Evolutionary conservation across 2,888 invertebrate species (phyloP).

Genomic region (Limnephilus marmoratus): DNA sequence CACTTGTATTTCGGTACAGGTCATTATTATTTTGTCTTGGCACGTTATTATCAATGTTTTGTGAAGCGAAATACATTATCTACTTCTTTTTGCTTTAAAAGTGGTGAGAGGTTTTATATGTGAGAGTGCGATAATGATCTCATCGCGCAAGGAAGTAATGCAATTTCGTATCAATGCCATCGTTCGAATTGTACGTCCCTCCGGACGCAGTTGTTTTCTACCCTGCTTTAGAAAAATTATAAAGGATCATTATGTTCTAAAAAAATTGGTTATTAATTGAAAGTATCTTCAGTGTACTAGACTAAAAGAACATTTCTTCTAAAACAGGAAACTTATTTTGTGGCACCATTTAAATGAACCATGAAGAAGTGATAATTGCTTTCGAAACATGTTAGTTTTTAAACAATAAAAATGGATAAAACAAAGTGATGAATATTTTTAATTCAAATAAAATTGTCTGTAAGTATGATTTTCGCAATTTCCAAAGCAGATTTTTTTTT

Average conservation of each 20-base stretch:
- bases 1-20: not conserved
- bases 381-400: too few species aligned
- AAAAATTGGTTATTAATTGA: too few species aligned
- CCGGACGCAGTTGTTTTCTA: not conserved
- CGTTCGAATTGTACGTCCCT: not conserved
- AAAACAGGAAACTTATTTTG: too few species aligned
- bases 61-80: not conserved
- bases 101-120: not conserved
- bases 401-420: too few species aligned
- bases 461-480: not conserved
- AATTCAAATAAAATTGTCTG: not conserved
- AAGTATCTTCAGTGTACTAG: too few species aligned
- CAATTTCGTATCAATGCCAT: not conserved
- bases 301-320: too few species aligned
- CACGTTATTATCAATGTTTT: not conserved
- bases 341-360: too few species aligned
- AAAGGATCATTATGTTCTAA: too few species aligned
- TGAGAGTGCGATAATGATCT: not conserved
- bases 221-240: not conserved
- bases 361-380: too few species aligned
- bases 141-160: not conserved
- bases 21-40: not conserved
- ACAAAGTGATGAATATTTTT: too few species aligned
- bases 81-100: not conserved
- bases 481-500: not conserved